A percentile compares a stretch with the other conserved stretches of the same genome.
phyloP scores from a whole-genome alignment of 2,888 invertebrate genomes.

The Stenodema calcarata region DNA sequence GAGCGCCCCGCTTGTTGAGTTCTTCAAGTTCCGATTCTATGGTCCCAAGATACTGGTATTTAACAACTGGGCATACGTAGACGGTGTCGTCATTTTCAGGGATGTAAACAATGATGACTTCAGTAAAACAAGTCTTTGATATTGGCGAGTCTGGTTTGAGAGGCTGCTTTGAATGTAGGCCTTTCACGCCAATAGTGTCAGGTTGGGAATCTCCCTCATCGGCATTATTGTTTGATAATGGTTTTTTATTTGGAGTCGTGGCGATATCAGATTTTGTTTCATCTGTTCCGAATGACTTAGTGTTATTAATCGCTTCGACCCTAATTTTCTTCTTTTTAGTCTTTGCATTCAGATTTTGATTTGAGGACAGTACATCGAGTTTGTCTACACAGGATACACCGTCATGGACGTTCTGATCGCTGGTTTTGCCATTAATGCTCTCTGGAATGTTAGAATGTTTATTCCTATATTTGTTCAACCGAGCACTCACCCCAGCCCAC shows the following conservation, averaged over 20 bases:
- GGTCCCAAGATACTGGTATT: background rate
- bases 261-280: background rate
- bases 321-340: background rate
- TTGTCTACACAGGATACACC: background rate
- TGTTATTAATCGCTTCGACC: background rate
- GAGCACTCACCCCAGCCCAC: no score
- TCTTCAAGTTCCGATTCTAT: background rate
- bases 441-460: no score
- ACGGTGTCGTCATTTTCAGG: background rate
- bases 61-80: background rate
- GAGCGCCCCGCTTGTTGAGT: background rate
- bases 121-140: background rate
- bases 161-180: background rate
- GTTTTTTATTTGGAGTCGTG: no score
- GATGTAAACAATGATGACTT: background rate
- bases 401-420: no score
- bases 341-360: background rate
- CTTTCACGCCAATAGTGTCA: no score
- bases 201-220: background rate
- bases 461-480: background rate
- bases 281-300: background rate
- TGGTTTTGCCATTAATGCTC: no score
- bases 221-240: background rate
- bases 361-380: background rate
- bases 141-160: background rate